Base-by-base conservation (phyloP, 2,113 vertebrate species). In the Mola mola region DNA sequence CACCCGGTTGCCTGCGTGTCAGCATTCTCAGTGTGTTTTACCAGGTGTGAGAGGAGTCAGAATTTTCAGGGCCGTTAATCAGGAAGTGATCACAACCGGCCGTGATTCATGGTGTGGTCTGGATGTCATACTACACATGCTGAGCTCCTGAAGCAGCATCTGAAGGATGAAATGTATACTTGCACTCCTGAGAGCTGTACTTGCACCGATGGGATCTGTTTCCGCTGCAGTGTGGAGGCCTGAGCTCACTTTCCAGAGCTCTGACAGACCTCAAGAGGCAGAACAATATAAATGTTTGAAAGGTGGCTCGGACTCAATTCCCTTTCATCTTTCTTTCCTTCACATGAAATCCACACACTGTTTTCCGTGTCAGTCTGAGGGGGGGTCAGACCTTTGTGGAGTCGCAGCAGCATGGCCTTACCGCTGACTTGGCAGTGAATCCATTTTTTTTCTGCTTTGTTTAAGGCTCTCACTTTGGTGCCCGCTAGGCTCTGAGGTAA, bases 41-140 rank as follows among this genome's bases (percentile, higher is more conserved):
- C 87, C 90, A 90, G 85, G 89, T 91, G 90, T 65, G 72, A 82
- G 78, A 66, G 25, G n/a, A 50, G 52, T 67, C 73, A 64, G 74
- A 75, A 74, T 82, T 76, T 72, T 66, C 6, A 17, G 20, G 47
- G 55, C 51, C 73, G 62, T 77, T 82, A 79, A 90, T 79, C 85
- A 85, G 79, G 82, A 87, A 88, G 78, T 76, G 77, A 84, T 87
- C 41, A 28, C 79, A 86, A 81, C 69, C 72, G 60, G 57, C 50
- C 67, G 26, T 86, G 82, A 89, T 84, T 87, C 82, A 88, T 50
- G 40, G 61, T 74, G 61, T 56, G 62, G 67, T 78, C 79, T 75
- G 82, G 66, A 59, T 87, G 79, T 87, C 77, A 59, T 13, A 46
- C 65, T 51, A 21, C 19, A 77, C 78, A 72, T 66, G 66, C 63